Conservation (phyloP, 2,113 vertebrate species). For the Mionectes macconnelli region DNA sequence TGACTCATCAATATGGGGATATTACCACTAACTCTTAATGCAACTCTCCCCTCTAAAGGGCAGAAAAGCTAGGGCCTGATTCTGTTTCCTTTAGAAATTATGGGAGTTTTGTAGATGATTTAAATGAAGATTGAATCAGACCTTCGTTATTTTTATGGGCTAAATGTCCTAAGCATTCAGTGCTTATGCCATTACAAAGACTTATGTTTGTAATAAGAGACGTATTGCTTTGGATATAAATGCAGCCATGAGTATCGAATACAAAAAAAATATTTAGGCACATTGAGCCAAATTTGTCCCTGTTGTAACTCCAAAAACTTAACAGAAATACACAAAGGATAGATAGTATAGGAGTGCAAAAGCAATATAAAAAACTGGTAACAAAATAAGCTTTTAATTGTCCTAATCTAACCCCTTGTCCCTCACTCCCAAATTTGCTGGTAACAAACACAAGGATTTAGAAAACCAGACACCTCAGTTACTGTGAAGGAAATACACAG, state of each 20-base stretch:
- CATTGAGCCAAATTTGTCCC: slow-evolving; percentile 27
- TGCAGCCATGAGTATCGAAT: background rate
- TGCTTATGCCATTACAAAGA: slow-evolving; percentile 44
- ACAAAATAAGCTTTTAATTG: background rate
- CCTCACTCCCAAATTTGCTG: background rate
- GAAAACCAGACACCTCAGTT: background rate
- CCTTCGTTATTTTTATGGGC: slow-evolving; percentile 61
- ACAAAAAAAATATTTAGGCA: slow-evolving; percentile 40
- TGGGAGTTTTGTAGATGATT: slow-evolving; percentile 37
- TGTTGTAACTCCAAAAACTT: background rate
- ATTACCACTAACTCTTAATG: slow-evolving; percentile 57
- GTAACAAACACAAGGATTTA: background rate
- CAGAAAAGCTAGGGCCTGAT: slow-evolving; percentile 36
- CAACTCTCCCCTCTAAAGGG: slow-evolving; percentile 27
- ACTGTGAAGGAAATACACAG: background rate
- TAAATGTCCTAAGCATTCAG: slow-evolving; percentile 58
- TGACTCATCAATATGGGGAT: slow-evolving; percentile 70
- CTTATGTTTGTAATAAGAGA: slow-evolving; percentile 68
- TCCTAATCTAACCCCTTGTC: background rate
- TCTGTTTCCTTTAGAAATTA: slow-evolving; percentile 42
- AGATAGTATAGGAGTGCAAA: background rate
- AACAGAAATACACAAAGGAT: background rate
- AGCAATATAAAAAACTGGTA: background rate
- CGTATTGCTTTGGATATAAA: slow-evolving; percentile 62
- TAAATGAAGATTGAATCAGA: slow-evolving; percentile 37